A percentile compares a stretch with the other conserved stretches of the same genome.
Evolutionary conservation across 2,888 invertebrate species (phyloP).

Genomic region (Epirrhoe alternata): DNA sequence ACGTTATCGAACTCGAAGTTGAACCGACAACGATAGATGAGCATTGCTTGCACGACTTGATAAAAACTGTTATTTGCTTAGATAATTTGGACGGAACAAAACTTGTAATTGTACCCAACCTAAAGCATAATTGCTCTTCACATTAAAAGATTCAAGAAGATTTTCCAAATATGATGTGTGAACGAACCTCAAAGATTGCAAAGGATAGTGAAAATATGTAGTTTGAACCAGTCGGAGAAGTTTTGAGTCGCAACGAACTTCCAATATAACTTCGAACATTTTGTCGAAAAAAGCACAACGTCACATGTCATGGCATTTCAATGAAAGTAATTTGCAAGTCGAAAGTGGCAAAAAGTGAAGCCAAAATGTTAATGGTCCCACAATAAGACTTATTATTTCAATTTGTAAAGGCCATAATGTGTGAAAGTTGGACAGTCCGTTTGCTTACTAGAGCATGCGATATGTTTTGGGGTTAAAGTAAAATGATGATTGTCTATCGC

Average conservation of each 20-base stretch:
- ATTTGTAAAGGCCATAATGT: slow-evolving; percentile 53
- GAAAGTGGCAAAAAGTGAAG: slow-evolving; percentile 16
- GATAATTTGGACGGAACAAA: slow-evolving; percentile 28
- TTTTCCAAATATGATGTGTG: background rate
- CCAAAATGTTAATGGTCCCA: slow-evolving; percentile 17
- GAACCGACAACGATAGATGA: slow-evolving; percentile 26
- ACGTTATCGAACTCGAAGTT: slow-evolving; percentile 38
- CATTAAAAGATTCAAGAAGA: background rate
- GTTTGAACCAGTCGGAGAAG: no score
- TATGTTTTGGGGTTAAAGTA: slow-evolving; percentile 35
- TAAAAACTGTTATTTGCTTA: slow-evolving; percentile 36
- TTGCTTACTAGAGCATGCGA: slow-evolving; percentile 73
- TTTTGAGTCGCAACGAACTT: background rate
- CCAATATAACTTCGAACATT: background rate
- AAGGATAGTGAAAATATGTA: no score
- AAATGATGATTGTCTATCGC: slow-evolving; percentile 30
- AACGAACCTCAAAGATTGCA: background rate
- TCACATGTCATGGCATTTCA: background rate
- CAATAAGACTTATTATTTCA: slow-evolving; percentile 38
- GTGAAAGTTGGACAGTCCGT: slow-evolving; percentile 67
- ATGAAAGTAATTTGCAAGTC: slow-evolving; percentile 9
- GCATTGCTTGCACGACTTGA: slow-evolving; percentile 37
- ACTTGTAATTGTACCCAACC: slow-evolving; percentile 2
- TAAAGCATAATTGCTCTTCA: background rate
- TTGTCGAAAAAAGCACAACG: background rate